These are phyloP conservation scores for Erythrocercus mccallii DNA, from an alignment of 2,113 vertebrate genomes.

Conservation along the genomic window DNA sequence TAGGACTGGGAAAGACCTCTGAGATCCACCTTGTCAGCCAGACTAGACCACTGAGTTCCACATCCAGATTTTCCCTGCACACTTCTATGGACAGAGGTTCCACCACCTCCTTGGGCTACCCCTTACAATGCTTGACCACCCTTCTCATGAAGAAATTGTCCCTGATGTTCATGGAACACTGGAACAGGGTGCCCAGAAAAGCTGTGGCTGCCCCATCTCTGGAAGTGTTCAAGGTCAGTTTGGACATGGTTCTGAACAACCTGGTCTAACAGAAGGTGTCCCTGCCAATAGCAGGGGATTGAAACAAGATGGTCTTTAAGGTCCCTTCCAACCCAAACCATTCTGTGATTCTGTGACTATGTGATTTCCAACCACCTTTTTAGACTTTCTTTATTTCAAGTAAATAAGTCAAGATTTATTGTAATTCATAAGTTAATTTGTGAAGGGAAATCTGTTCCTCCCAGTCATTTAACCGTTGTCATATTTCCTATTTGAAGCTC, in stretches of 20 bases:
- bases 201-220: not conserved
- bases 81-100: not conserved
- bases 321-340: not conserved
- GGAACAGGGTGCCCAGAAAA: not conserved
- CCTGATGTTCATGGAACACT: not conserved
- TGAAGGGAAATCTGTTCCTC: not conserved
- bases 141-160: not conserved
- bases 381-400: not conserved
- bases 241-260: not conserved
- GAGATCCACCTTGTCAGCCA: fast-evolving
- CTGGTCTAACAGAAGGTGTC: not conserved
- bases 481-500: not conserved
- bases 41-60: not conserved
- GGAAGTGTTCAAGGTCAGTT: not conserved
- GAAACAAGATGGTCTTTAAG: not conserved
- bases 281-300: not conserved
- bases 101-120: not conserved
- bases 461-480: not conserved
- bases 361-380: not conserved
- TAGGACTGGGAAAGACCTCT: not conserved
- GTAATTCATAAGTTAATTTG: not conserved
- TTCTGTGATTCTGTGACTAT: not conserved
- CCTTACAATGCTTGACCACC: not conserved
- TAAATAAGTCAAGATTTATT: not conserved
- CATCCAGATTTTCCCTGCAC: not conserved